Evolutionary conservation across 2,797 vertebrate genomes (phyloP).

Genomic region (Gadopsis marmoratus): DNA sequence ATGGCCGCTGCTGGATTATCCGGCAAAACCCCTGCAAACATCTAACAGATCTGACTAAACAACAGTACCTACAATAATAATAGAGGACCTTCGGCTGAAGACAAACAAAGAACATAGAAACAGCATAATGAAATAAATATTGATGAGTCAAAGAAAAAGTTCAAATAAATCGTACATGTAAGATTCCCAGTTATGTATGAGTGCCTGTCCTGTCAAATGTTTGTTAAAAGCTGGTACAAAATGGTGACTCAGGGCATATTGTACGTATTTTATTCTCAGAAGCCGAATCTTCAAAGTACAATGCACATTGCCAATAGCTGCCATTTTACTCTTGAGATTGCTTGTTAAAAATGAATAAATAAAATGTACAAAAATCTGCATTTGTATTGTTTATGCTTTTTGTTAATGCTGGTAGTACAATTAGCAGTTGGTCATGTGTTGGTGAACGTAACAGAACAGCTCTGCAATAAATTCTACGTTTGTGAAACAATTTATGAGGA

Average conservation of each 20-base stretch:
- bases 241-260: no score
- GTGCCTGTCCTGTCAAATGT: neutral
- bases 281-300: neutral
- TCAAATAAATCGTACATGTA: neutral
- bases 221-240: neutral
- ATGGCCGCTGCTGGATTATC: neutral
- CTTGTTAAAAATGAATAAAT: neutral
- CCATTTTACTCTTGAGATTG: neutral
- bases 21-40: neutral
- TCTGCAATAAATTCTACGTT: neutral
- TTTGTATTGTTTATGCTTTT: neutral
- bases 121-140: neutral
- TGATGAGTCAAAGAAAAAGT: neutral
- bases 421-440: neutral
- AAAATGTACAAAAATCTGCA: neutral
- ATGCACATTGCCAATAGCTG: neutral
- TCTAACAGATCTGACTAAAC: neutral
- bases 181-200: no score
- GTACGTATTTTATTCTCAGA: neutral
- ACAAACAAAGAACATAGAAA: neutral
- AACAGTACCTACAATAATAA: neutral
- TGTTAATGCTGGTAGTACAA: neutral
- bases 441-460: neutral
- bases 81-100: neutral
- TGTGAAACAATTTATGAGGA: neutral